Base-by-base conservation (phyloP, 2,888 invertebrate species). In the Calameuta pallipes region DNA sequence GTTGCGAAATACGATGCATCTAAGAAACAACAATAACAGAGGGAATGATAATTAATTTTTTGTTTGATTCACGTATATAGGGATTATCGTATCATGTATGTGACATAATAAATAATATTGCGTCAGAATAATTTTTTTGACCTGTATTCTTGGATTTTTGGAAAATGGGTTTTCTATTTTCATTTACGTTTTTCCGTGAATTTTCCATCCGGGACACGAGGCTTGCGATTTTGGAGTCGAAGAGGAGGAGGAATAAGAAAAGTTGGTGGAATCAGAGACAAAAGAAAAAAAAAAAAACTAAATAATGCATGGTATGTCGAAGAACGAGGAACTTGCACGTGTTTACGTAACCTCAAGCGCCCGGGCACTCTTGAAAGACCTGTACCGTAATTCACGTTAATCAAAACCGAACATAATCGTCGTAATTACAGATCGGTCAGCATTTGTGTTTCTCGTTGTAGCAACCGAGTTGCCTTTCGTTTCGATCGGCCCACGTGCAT, bases 321-420 rank as follows among this genome's bases (percentile, higher is more conserved):
- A 33, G 71, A 71, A 71, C 4, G n/a, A 31, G 31, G 33, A 33
- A 31, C 34, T 71, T 71, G 71, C 15, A 13, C 71, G 31, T 23
- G 71, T 74, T 74, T 74, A 37, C 74, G 36, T 37, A 74, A 74
- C 74, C 13, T 11, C 30, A 34, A 34, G 3, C 4, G 74, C 36
- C 30, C 74, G 36, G 23, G 56, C 37, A 34, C 36, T 74, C 13
- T 71, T 34, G 74, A 23, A 36, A 31, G 13, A 35, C 56, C 74
- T 15, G 74, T 34, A 37, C 36, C 36, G 37, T 74, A 74, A 74
- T 74, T 34, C 69, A 77, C 80, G 68, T 81, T 81, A 80, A 82
- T 83, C 82, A 85, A 81, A 84, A 82, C 73, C 76, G 69, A 76
- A 78, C 78, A 82, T 87, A 86, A 86, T 84, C 82, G 81, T 73